phyloP scores from a whole-genome alignment of 1,140 invertebrate species.

The Archivesica marissinica region DNA sequence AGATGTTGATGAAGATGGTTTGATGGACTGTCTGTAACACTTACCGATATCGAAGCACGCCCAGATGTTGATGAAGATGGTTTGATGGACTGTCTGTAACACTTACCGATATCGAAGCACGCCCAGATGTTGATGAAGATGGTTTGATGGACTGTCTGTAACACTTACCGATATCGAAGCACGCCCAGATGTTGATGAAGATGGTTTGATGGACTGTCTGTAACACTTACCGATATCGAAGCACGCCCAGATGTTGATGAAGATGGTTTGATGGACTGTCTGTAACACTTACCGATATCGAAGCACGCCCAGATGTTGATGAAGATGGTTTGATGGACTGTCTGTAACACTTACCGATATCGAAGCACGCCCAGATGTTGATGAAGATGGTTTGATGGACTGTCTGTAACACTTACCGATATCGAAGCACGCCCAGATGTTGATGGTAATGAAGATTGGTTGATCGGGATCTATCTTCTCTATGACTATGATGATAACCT shows the following conservation, averaged over 20 bases:
- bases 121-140: slow-evolving; percentile 62
- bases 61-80: slow-evolving; percentile 62
- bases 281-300: too few species aligned
- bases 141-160: too few species aligned
- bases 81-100: too few species aligned
- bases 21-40: too few species aligned
- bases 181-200: slow-evolving; percentile 60
- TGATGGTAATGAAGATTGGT: slow-evolving; percentile 61
- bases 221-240: slow-evolving; percentile 53
- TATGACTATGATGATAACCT: slow-evolving; percentile 52
- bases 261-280: slow-evolving; percentile 49
- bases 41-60: slow-evolving; percentile 59
- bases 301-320: too few species aligned
- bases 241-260: slow-evolving; percentile 62
- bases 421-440: slow-evolving; percentile 62
- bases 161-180: slow-evolving; percentile 54
- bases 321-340: too few species aligned
- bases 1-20: slow-evolving; percentile 61
- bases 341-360: too few species aligned
- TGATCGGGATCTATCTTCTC: slow-evolving; percentile 41
- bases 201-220: too few species aligned
- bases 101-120: slow-evolving; percentile 57
- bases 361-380: too few species aligned
- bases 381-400: too few species aligned
- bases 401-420: slow-evolving; percentile 36